Percentiles rank a stretch among this genome's conserved stretches.
phyloP scores from a whole-genome alignment of 2,113 vertebrate genomes.

The Mormyrus lacerda region DNA sequence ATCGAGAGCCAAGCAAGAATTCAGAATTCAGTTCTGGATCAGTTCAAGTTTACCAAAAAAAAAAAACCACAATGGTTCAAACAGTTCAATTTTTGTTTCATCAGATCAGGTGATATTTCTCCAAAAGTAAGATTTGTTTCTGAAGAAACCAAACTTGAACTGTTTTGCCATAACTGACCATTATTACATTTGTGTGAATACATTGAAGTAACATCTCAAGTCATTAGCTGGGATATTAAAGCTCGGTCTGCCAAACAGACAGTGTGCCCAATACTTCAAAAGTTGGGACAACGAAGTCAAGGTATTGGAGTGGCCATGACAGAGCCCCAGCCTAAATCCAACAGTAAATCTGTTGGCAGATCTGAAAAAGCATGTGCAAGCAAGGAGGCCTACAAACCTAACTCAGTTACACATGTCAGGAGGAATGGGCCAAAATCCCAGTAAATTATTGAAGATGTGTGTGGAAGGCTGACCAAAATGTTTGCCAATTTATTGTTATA shows the following conservation, averaged over 20 bases:
- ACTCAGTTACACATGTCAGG: not conserved
- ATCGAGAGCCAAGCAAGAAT: too few relatives aligned
- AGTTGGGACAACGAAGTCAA: not conserved
- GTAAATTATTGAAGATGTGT: not conserved
- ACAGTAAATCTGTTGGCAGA: not conserved
- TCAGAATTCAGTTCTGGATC: too few relatives aligned
- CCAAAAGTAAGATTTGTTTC: too few relatives aligned
- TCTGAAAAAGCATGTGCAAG: not conserved
- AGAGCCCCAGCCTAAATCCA: not conserved
- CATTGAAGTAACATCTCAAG: not conserved
- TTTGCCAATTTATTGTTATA: not conserved
- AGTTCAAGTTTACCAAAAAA: not conserved
- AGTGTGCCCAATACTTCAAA: not conserved
- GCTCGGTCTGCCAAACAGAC: not conserved
- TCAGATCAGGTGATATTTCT: not conserved
- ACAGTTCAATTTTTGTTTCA: not conserved
- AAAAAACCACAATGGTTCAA: not conserved
- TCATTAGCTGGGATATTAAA: not conserved
- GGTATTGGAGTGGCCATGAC: not conserved
- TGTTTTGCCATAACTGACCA: not conserved
- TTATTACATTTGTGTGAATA: not conserved
- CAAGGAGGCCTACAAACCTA: not conserved
- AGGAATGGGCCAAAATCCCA: not conserved
- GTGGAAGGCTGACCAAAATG: not conserved
- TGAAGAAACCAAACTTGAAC: not conserved